Conservation (phyloP, 2,113 vertebrate genomes). For the Odocoileus hemionus region DNA sequence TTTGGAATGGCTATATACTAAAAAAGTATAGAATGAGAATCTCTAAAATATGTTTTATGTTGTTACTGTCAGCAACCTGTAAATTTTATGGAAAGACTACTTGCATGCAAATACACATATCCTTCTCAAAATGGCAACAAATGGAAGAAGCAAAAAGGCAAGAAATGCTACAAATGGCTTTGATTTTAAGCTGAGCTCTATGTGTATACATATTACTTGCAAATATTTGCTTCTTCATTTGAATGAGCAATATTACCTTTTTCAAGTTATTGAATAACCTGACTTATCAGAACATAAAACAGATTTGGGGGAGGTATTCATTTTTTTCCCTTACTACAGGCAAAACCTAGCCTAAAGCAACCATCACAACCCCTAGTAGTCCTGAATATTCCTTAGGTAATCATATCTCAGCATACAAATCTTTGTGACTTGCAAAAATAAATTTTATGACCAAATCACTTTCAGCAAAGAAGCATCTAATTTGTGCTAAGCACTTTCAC, state of each 20-base stretch:
- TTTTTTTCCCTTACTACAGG: not conserved
- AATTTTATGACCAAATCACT: not conserved
- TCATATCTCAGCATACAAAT: not conserved
- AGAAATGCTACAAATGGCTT: not conserved
- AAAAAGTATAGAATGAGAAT: not conserved
- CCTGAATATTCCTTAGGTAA: not conserved
- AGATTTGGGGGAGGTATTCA: not conserved
- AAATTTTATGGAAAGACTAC: not conserved
- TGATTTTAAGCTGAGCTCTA: not conserved
- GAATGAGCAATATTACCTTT: not conserved
- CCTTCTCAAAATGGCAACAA: constrained; percentile 17
- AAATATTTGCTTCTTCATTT: constrained; percentile 12
- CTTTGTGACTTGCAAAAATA: not conserved
- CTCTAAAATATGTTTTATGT: not conserved
- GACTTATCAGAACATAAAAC: constrained; percentile 18
- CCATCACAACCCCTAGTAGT: not conserved
- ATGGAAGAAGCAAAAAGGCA: not conserved
- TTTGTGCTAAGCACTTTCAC: not conserved
- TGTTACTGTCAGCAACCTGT: constrained; percentile 5
- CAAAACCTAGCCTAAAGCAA: constrained; percentile 13
- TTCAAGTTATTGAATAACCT: not conserved
- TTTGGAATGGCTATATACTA: not conserved
- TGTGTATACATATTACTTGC: not conserved
- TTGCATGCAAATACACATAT: not conserved
- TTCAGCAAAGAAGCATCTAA: not conserved